phyloP scores from a whole-genome alignment of 2,797 vertebrate species.

The Spinus pinus region DNA sequence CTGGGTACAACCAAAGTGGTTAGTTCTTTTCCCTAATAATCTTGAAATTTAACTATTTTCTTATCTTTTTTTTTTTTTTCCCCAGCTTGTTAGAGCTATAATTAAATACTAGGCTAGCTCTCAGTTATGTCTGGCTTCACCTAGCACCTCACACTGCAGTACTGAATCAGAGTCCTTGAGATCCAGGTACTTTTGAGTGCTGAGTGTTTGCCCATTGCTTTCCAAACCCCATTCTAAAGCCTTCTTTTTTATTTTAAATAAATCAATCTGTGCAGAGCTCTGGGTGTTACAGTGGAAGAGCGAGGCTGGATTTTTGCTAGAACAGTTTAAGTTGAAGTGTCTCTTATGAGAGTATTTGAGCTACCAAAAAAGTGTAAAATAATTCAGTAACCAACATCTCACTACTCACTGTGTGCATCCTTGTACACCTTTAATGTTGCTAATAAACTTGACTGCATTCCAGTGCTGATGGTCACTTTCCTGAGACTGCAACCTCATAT shows the following conservation, averaged over 20 bases:
- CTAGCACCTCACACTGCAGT: not conserved
- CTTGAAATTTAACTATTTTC: not conserved
- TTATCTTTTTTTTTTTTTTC: fast-evolving
- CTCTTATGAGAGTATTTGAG: not conserved
- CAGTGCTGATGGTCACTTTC: not conserved
- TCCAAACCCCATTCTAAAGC: not conserved
- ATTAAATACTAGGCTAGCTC: not conserved
- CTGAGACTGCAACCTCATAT: not conserved
- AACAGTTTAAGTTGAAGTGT: not conserved
- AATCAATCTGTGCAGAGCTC: not conserved
- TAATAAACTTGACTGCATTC: not conserved
- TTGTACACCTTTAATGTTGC: not conserved
- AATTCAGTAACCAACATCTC: not conserved
- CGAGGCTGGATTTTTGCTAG: not conserved
- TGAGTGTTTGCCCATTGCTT: not conserved
- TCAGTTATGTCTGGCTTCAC: not conserved
- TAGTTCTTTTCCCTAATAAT: not conserved
- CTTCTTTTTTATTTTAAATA: not conserved
- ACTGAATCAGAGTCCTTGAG: not conserved
- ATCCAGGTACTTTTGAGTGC: not conserved
- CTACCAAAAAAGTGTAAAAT: not conserved
- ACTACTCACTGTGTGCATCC: not conserved
- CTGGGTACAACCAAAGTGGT: not conserved
- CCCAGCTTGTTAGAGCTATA: not conserved
- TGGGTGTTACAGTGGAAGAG: not conserved